These are phyloP conservation scores for Himalopsyche phryganea DNA, from an alignment of 1,140 invertebrate genomes.

Conservation along the genomic window DNA sequence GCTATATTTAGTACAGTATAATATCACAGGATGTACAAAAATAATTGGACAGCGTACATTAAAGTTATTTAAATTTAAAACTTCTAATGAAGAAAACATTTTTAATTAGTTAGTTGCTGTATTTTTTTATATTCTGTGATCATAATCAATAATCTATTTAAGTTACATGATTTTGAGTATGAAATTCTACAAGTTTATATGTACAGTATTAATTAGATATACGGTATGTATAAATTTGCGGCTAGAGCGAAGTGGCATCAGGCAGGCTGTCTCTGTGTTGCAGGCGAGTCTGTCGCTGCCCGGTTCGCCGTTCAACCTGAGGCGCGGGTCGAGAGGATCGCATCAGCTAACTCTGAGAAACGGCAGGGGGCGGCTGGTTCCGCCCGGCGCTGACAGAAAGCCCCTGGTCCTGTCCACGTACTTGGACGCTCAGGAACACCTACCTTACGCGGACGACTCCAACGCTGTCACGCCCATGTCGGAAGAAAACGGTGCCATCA, in stretches of 20 bases:
- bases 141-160: too few relatives aligned
- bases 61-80: too few relatives aligned
- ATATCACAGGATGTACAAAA: too few relatives aligned
- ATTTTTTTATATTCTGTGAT: too few relatives aligned
- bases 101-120: too few relatives aligned
- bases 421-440: conserved; percentile 91
- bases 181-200: too few relatives aligned
- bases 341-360: conserved; percentile 88
- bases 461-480: conserved; percentile 97
- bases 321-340: conserved; percentile 82
- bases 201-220: too few relatives aligned
- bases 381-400: conserved; percentile 81
- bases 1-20: too few relatives aligned
- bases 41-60: too few relatives aligned
- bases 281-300: conserved; percentile 95
- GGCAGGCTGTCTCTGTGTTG: conserved; percentile 23
- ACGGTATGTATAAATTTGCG: too few relatives aligned
- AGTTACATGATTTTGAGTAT: too few relatives aligned
- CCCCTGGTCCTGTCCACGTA: conserved; percentile 91
- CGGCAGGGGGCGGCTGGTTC: conserved; percentile 62
- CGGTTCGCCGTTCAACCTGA: conserved; percentile 90
- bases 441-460: conserved; percentile 96
- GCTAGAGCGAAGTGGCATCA: background rate
- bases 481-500: conserved; percentile 93
- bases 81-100: too few relatives aligned